Percentiles rank a stretch among this genome's conserved stretches.
These are phyloP conservation scores for Micrastur ruficollis DNA, from an alignment of 2,797 vertebrate genomes.

Conservation along the genomic window DNA sequence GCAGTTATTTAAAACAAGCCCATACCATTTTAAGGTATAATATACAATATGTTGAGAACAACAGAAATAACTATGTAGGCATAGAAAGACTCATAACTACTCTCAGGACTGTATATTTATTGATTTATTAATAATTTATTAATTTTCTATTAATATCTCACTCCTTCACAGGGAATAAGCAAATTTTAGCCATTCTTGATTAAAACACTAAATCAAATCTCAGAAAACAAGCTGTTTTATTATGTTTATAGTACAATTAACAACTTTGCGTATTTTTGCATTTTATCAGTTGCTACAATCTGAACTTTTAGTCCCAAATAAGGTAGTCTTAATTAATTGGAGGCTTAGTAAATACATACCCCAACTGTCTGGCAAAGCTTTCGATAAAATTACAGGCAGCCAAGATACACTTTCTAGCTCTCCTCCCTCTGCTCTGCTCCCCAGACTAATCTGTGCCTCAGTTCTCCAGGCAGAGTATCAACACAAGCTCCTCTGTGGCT, in stretches of 20 bases:
- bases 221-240: background rate
- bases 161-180: background rate
- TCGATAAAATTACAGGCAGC: background rate
- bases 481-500: background rate
- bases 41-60: background rate
- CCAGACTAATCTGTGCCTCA: background rate
- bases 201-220: background rate
- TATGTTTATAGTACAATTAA: background rate
- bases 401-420: background rate
- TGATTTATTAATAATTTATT: background rate
- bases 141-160: background rate
- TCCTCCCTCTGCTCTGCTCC: background rate
- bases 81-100: background rate
- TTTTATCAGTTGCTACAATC: background rate
- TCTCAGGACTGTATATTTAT: background rate
- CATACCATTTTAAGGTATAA: background rate
- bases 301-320: background rate
- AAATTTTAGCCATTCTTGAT: background rate
- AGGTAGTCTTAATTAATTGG: background rate
- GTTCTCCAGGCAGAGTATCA: background rate
- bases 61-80: background rate
- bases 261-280: background rate
- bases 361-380: background rate
- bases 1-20: background rate
- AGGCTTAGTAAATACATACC: background rate